Base-by-base conservation (phyloP, 2,888 invertebrate genomes). In the Crematogaster levior region DNA sequence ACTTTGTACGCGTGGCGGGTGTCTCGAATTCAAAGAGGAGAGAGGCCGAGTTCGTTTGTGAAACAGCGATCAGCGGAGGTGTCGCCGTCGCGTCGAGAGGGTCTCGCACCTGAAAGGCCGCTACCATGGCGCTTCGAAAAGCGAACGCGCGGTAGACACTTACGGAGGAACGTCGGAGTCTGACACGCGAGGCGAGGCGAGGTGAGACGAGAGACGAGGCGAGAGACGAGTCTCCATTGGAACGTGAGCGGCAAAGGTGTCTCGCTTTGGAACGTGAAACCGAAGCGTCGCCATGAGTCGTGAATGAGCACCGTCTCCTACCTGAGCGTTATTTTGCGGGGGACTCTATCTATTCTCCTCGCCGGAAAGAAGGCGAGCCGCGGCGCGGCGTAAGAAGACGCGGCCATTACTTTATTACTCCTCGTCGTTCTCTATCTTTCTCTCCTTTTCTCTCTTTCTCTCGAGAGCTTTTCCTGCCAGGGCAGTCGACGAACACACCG, bases 51-150 rank as follows among this genome's bases (percentile, higher is more conserved):
- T 83, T 83, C 60, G 83, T 83, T 83, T 83, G 83, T 83, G 83
- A 83, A 83, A 83, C 82, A 60, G 63, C 70, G 72, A 80, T 95
- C 95, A 95, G 95, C 95, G 95, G 95, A 95, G 92, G 94, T 77
- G 72, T 77, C 68, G 66, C 27, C 75, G 68, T 66, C 51, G 68
- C 68, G 70, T 77, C 72, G 77, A 77, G 77, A 77, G 77, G 72
- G 70, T 70, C 70, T 77, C 77, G 77, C 77, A 68, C 72, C 77
- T 77, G 72, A 77, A 77, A 77, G 72, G 72, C 46, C 74, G 30
- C 75, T 53, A 75, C 87, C 75, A 85, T 87, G 81, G 85, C 85
- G 85, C 84, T 63, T 83, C 53, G 73, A 56, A 81, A 81, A 75
- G 77, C 81, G 77, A 56, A 75, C 56, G 34, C 74, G 40, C 63